These are phyloP conservation scores for Chiridota heheva DNA, from an alignment of 35 echinoderm and acorn worm genomes.

Conservation along the genomic window DNA sequence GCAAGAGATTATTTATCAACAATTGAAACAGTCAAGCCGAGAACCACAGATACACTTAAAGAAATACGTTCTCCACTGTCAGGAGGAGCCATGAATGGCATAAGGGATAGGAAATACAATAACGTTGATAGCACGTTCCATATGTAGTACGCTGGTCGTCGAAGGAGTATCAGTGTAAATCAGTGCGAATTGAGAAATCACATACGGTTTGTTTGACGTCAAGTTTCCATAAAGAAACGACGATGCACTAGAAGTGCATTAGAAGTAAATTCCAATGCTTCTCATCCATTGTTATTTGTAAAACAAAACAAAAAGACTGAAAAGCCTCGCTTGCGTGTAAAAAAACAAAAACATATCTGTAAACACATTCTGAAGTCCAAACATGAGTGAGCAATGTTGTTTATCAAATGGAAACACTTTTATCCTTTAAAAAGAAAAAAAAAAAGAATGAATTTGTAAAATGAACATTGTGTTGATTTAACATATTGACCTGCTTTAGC, in stretches of 20 bases:
- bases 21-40: constrained; percentile 42
- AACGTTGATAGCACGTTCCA: constrained; percentile 15
- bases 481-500: too few species aligned
- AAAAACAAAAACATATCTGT: neutral
- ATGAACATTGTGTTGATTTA: too few species aligned
- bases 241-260: too few species aligned
- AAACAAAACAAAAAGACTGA: too few species aligned
- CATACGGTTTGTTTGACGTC: neutral
- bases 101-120: neutral
- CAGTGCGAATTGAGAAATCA: neutral
- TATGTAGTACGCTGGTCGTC: constrained; percentile 4
- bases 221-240: neutral
- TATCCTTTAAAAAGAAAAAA: constrained; percentile 1
- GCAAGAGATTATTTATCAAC: constrained; percentile 13
- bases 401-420: constrained; percentile 5
- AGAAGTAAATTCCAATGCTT: neutral
- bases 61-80: constrained; percentile 45
- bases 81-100: constrained; percentile 14
- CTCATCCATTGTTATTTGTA: neutral
- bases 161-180: neutral
- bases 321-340: neutral
- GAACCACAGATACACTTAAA: constrained; percentile 16
- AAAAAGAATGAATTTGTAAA: too few species aligned
- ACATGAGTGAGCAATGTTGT: neutral
- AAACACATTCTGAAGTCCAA: neutral